A percentile compares a stretch with the other conserved stretches of the same genome.
Conservation (phyloP, 1,140 invertebrate species). For the Aphaenogaster ashmeadi region DNA sequence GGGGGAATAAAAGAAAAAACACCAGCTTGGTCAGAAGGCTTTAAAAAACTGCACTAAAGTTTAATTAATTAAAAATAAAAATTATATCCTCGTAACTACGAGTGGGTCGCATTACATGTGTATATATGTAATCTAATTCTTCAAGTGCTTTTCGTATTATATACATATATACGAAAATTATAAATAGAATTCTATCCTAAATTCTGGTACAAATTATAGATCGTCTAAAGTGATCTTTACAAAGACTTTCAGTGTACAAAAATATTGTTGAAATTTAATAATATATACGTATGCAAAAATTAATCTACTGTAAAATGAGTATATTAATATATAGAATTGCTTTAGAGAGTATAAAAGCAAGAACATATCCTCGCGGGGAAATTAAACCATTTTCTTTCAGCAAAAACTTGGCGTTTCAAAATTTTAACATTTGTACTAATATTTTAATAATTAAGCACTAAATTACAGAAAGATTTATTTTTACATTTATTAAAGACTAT, state of each 20-base stretch:
- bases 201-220: too few relatives aligned
- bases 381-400: not conserved
- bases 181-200: too few relatives aligned
- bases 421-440: not conserved
- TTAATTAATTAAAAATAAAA: not conserved
- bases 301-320: not conserved
- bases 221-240: not conserved
- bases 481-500: not conserved
- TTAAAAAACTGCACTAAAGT: not conserved
- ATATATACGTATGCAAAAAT: not conserved
- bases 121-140: not conserved
- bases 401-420: not conserved
- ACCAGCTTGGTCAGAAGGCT: not conserved
- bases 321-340: not conserved
- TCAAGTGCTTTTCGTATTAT: not conserved
- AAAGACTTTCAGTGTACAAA: not conserved
- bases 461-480: not conserved
- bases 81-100: not conserved
- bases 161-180: too few relatives aligned
- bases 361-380: not conserved
- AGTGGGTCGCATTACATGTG: not conserved
- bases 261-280: not conserved
- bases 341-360: not conserved
- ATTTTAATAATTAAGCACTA: not conserved
- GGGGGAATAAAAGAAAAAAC: not conserved